phyloP scores from a whole-genome alignment of 2,888 invertebrate species.

The Trisateles emortualis region DNA sequence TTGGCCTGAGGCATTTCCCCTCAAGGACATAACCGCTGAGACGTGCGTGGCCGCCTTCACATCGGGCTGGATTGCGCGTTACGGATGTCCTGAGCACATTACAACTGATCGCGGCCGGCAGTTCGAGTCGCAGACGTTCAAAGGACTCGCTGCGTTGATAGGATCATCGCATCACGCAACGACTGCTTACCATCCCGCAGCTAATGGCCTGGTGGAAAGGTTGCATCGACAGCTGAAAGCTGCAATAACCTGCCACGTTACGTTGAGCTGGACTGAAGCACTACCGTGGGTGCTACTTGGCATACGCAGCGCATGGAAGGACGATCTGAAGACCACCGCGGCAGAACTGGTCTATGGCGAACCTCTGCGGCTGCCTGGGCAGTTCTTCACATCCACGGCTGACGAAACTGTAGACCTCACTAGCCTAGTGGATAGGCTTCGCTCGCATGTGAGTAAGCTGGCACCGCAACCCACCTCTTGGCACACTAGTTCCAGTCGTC shows the following conservation, averaged over 20 bases:
- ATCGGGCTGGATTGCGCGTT: conserved; percentile 52
- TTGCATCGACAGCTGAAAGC: too few species aligned
- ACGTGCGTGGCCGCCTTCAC: conserved; percentile 58
- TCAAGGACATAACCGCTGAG: conserved; percentile 38
- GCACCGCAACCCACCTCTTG: conserved; percentile 10
- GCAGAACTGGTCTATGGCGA: too few species aligned
- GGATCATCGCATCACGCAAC: too few species aligned
- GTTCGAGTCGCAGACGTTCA: too few species aligned
- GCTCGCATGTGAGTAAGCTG: conserved; percentile 1
- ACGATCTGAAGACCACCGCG: neutral
- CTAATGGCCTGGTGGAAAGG: too few species aligned
- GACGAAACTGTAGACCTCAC: neutral
- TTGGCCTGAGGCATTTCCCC: neutral
- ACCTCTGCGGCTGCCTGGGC: too few species aligned
- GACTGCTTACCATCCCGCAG: too few species aligned
- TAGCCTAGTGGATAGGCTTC: neutral
- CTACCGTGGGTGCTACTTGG: conserved; percentile 4
- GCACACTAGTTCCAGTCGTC: conserved; percentile 9
- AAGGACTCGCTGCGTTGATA: too few species aligned
- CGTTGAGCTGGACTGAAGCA: neutral
- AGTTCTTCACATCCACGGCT: neutral
- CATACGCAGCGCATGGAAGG: conserved; percentile 34
- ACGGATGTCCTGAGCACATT: conserved; percentile 57
- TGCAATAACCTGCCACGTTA: conserved; percentile 20
- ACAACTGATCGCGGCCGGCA: too few species aligned